Percentiles rank a stretch among this genome's conserved stretches.
phyloP scores from a whole-genome alignment of 2,888 invertebrate species.

The Zygaena filipendulae region DNA sequence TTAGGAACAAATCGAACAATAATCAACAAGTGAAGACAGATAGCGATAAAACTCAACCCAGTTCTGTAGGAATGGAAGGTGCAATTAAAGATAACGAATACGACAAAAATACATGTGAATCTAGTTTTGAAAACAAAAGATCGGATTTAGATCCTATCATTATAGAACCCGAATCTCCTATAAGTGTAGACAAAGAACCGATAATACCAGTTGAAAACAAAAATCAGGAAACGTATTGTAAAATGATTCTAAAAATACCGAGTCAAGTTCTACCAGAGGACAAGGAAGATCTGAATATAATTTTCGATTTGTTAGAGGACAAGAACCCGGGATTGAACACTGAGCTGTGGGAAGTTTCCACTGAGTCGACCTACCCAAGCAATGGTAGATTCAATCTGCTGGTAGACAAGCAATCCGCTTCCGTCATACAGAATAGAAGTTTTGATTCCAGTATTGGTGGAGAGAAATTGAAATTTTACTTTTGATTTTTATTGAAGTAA shows the following conservation, averaged over 20 bases:
- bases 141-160: conserved; percentile 22
- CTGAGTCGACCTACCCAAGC: conserved; percentile 27
- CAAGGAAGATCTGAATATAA: conserved; percentile 42
- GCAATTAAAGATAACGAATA: conserved; percentile 2
- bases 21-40: too few relatives aligned
- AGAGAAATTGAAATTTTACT: conserved; percentile 37
- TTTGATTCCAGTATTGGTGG: conserved; percentile 42
- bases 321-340: conserved; percentile 51
- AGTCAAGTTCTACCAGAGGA: conserved; percentile 35
- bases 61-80: too few relatives aligned
- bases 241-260: conserved; percentile 40
- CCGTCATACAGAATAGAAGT: conserved; percentile 31
- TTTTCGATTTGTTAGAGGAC: conserved; percentile 47
- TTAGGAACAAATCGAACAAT: conserved; percentile 12
- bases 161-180: conserved; percentile 19
- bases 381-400: conserved; percentile 37
- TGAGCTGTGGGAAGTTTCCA: conserved; percentile 39
- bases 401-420: conserved; percentile 39
- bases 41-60: conserved; percentile 6
- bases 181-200: conserved; percentile 3
- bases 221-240: conserved; percentile 26
- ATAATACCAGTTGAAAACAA: conserved; percentile 4
- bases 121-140: conserved; percentile 9
- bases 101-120: conserved; percentile 10
- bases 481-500: neutral